Base-by-base conservation (phyloP, 2,888 invertebrate genomes). In the Microdon myrmicae region DNA sequence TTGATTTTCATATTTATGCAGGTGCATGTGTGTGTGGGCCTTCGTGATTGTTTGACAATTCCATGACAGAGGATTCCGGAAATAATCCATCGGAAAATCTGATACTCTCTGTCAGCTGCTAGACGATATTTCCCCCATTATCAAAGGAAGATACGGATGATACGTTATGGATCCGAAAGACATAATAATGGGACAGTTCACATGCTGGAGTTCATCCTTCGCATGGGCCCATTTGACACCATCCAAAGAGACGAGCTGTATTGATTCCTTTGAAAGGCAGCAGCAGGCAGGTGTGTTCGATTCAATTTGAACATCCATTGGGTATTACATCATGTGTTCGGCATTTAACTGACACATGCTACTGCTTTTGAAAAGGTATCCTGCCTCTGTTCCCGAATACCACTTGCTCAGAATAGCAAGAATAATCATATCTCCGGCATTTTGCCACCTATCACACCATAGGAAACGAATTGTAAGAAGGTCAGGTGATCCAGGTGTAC, bases 251-350 rank as follows among this genome's bases (percentile, higher is more conserved):
- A 25, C 25, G 43, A n/a, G 41, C 53, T 64, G 51, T 58, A 64
- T 64, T 64, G 64, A 64, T 64, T 64, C 43, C 28, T 37, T 51
- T 32, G 29, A n/a, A 49, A 48, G 55, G 43, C 43, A 41, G 48
- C 38, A 32, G 39, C 17, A 54, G 25, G 41, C 41, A 45, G 58
- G 51, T 51, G 58, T 45, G 13, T 51, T 32, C 44, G 13, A 39
- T 41, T 49, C 44, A 61, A 54, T 54, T 54, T 54, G 55, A 56
- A 49, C 61, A 44, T 49, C 61, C 56, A 61, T 56, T 56, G 56
- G 2, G 17, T 16, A 34, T 37, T 8, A 28, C 38, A 37, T 39
- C 39, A 7, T 38, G 22, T 25, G 9, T 2, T 3, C 8, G 29
- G 17, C 29, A 31, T 17, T 14, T 31, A 37, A 14, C n/a, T 28